These are phyloP conservation scores for Hypena proboscidalis DNA, from an alignment of 2,888 invertebrate genomes.

Conservation along the genomic window DNA sequence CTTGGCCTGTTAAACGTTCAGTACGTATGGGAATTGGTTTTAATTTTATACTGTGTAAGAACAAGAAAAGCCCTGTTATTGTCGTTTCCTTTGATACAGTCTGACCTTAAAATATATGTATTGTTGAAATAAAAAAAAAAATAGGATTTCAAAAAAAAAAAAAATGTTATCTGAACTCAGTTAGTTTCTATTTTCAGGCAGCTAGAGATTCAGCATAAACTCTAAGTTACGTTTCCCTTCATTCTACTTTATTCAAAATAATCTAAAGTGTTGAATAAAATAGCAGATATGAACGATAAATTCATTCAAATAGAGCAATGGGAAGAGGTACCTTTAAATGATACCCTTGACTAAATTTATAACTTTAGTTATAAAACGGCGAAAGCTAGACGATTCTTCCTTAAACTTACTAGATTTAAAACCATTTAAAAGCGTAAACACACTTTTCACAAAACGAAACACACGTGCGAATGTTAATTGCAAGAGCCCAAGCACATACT, in stretches of 20 bases:
- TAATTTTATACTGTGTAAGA: slow-evolving; percentile 36
- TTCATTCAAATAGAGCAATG: too few species aligned
- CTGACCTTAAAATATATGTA: slow-evolving; percentile 7
- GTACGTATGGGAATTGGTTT: slow-evolving; percentile 41
- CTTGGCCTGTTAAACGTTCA: slow-evolving; percentile 40
- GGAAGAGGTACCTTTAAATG: too few species aligned
- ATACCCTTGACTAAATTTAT: too few species aligned
- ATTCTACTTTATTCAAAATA: not conserved
- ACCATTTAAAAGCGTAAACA: slow-evolving; percentile 47
- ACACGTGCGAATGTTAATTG: slow-evolving; percentile 67
- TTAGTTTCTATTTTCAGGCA: too few species aligned
- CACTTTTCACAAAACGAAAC: slow-evolving; percentile 51
- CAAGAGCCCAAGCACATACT: slow-evolving; percentile 48
- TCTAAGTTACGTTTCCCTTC: too few species aligned
- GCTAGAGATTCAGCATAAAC: too few species aligned
- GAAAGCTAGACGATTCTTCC: slow-evolving; percentile 48
- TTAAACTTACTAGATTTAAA: slow-evolving; percentile 46
- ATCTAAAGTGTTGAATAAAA: too few species aligned
- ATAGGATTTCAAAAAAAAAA: too few species aligned
- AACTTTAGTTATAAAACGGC: too few species aligned
- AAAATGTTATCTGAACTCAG: too few species aligned
- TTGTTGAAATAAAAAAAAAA: too few species aligned
- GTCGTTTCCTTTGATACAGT: slow-evolving; percentile 16
- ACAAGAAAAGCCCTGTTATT: slow-evolving; percentile 30
- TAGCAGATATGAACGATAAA: too few species aligned